A percentile compares a stretch with the other conserved stretches of the same genome.
Evolutionary conservation across 2,113 vertebrate species (phyloP).

Genomic region (Melanerpes aurifrons): DNA sequence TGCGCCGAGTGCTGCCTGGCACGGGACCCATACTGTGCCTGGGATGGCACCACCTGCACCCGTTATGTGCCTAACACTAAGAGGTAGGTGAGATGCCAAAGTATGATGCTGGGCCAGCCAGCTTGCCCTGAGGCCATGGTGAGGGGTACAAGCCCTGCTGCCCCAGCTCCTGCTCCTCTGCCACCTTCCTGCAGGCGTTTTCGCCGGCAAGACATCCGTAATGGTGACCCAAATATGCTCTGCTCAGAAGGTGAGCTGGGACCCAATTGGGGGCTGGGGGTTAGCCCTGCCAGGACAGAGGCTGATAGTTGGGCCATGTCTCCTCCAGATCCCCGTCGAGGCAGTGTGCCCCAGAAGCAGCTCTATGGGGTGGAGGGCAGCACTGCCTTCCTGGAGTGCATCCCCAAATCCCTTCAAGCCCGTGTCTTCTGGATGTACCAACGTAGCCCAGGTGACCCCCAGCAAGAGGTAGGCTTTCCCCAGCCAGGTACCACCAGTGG

Average conservation of each 20-base stretch:
- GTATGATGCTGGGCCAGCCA: rapidly evolving
- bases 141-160: rapidly evolving
- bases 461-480: constrained; percentile 81
- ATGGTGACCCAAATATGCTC: constrained; percentile 91
- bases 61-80: constrained; percentile 93
- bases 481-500: rapidly evolving
- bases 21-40: constrained; percentile 96
- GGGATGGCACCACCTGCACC: constrained; percentile 92
- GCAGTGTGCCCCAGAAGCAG: constrained; percentile 83
- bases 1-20: constrained; percentile 97
- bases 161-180: rapidly evolving
- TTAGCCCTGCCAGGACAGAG: rapidly evolving
- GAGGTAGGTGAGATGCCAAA: constrained; percentile 71
- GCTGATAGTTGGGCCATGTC: background rate
- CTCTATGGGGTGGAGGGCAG: constrained; percentile 93
- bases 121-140: rapidly evolving
- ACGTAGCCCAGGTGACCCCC: constrained; percentile 74
- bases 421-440: constrained; percentile 91
- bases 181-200: constrained; percentile 81
- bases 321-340: constrained; percentile 81
- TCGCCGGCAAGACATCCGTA: constrained; percentile 92
- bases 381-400: constrained; percentile 92
- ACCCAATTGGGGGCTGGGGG: rapidly evolving
- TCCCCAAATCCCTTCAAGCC: constrained; percentile 94
- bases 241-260: constrained; percentile 88